A percentile compares a stretch with the other conserved stretches of the same genome.
Conservation (phyloP, 1,140 invertebrate species). For the Drosophila carrolli region DNA sequence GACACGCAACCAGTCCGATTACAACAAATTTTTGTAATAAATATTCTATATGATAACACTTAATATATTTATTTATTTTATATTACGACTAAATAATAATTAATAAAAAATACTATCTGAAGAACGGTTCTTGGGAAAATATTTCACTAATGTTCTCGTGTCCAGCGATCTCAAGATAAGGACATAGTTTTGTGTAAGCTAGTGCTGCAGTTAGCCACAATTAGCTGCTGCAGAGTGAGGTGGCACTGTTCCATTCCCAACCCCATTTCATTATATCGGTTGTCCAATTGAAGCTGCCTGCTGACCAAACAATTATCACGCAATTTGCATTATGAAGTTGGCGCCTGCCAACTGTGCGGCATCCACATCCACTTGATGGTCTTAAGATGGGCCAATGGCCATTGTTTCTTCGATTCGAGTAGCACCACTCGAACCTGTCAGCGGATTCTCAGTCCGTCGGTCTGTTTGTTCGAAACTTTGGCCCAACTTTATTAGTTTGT, state of each 20-base stretch:
- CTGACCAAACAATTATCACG: conserved; percentile 61
- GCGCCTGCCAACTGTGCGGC: conserved; percentile 8
- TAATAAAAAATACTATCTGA: no score
- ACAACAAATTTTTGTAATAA: no score
- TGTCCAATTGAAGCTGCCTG: conserved; percentile 17
- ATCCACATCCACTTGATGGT: not conserved
- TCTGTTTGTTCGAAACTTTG: conserved; percentile 40
- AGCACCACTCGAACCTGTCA: conserved; percentile 37
- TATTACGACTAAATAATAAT: no score
- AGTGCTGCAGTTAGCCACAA: conserved; percentile 10
- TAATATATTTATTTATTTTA: no score
- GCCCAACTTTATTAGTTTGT: conserved; percentile 9
- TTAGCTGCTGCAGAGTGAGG: conserved; percentile 21
- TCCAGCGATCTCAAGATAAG: not conserved
- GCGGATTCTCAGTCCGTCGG: conserved; percentile 4
- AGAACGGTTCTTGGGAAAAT: no score
- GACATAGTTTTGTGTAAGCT: not conserved
- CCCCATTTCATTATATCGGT: not conserved
- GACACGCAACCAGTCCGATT: no score
- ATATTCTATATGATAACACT: no score
- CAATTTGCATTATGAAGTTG: conserved; percentile 38
- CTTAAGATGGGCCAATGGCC: conserved; percentile 8
- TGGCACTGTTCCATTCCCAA: conserved; percentile 2
- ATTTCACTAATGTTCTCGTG: no score
- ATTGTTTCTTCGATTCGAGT: conserved; percentile 8